Evolutionary conservation across 1,140 invertebrate genomes (phyloP).

Genomic region (Bactericera cockerelli): DNA sequence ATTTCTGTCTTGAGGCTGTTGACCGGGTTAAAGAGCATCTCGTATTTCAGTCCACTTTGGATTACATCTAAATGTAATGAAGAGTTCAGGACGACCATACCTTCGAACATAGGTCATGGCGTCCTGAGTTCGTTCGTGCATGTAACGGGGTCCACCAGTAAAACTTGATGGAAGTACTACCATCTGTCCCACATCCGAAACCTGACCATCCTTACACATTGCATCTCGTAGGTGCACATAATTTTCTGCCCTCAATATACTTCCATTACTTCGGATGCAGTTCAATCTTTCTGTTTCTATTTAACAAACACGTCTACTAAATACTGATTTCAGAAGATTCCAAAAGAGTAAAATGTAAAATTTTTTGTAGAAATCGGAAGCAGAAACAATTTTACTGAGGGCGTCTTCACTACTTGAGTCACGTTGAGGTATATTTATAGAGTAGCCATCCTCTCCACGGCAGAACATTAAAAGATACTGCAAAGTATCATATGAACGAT

Average conservation of each 20-base stretch:
- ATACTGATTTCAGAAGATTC: conserved; percentile 31
- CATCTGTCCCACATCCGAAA: conserved; percentile 17
- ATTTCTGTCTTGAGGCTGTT: conserved; percentile 20
- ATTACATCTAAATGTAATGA: conserved; percentile 34
- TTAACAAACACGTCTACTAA: conserved; percentile 34
- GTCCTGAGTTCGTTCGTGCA: conserved; percentile 34
- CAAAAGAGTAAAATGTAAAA: conserved; percentile 27
- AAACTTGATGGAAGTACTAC: conserved; percentile 29
- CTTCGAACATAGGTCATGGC: conserved; percentile 33
- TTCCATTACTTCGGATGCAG: conserved; percentile 31
- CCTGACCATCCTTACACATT: conserved; percentile 12
- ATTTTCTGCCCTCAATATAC: conserved; percentile 29
- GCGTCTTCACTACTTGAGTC: too few relatives aligned
- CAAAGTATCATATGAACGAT: conserved; percentile 31
- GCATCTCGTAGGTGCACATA: conserved; percentile 31
- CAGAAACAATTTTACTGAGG: conserved; percentile 28
- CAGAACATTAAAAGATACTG: too few relatives aligned
- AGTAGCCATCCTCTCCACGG: too few relatives aligned
- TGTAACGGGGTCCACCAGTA: conserved; percentile 29
- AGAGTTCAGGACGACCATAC: conserved; percentile 30
- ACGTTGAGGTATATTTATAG: too few relatives aligned
- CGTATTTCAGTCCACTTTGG: conserved; percentile 32
- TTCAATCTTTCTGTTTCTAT: conserved; percentile 30
- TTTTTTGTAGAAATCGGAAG: conserved; percentile 25
- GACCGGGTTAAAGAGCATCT: conserved; percentile 20